Conservation (phyloP, 2,797 vertebrate genomes). For the Australoheros facetus region DNA sequence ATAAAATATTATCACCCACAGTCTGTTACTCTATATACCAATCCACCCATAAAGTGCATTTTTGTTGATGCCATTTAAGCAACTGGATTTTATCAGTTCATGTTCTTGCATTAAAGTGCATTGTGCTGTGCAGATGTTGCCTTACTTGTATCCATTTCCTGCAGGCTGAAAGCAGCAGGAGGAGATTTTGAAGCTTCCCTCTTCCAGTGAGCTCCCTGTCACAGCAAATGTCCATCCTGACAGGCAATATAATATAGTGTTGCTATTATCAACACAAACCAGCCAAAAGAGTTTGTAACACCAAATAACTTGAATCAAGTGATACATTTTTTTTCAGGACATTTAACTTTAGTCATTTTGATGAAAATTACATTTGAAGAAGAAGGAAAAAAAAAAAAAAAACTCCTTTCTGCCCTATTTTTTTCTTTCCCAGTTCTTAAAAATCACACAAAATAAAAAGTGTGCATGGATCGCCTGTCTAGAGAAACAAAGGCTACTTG, state of each 20-base stretch:
- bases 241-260: conserved; percentile 22
- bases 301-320: background rate
- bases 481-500: conserved; percentile 36
- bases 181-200: conserved; percentile 30
- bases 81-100: background rate
- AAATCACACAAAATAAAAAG: background rate
- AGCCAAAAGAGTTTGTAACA: conserved; percentile 6
- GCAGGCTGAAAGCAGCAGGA: conserved; percentile 31
- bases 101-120: background rate
- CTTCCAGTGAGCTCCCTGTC: conserved; percentile 19
- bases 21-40: background rate
- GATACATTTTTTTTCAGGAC: background rate
- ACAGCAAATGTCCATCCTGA: conserved; percentile 21
- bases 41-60: background rate
- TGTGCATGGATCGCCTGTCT: conserved; percentile 12
- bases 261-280: conserved; percentile 23
- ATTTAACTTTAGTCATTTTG: background rate
- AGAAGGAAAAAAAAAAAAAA: too few relatives aligned
- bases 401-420: background rate
- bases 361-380: background rate
- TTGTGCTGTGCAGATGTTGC: conserved; percentile 20
- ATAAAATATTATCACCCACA: background rate
- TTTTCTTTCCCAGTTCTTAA: background rate
- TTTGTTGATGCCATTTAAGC: background rate
- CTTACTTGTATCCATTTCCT: conserved; percentile 28